Base-by-base conservation (phyloP, 2,113 vertebrate genomes). In the Mormyrus iriodes region DNA sequence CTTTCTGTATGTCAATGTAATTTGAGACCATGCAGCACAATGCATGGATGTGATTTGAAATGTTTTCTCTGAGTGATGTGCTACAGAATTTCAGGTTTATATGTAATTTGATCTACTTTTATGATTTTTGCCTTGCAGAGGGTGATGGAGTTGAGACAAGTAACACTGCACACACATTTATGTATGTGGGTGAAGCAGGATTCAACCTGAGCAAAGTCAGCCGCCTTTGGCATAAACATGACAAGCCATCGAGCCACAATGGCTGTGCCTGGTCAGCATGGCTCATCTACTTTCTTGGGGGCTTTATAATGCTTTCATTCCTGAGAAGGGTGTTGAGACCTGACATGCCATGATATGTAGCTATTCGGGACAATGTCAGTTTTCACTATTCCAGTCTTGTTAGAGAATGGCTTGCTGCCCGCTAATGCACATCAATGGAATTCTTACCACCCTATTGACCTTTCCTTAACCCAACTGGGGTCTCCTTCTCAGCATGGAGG, bases 361-460 rank as follows among this genome's bases (percentile, higher is more conserved):
- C 35, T 39, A 48, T 53, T 83, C 53, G 39, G 88, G 49, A 27
- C 69, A 87, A 82, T 82, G 89, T 90, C 46, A 82, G 89, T 2
- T 90, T 86, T 86, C 82, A 88, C 27, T 55, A 69, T 48, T 90
- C 73, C 19, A 49, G 48, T 88, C n/a, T 55, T 73, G 65, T 85
- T 52, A 84, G 44, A 42, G 79, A 88, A 88, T 90, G 83, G 65
- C 76, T 85, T 89, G 49, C 46, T 84, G 44, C 53, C 85, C 69
- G 76, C 6, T 1, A 61, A 19, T 19, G 4, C 24, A 73, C 52
- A 8, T 65, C 58, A 8, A 65, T 65, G 58, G 87, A 73, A 24
- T n/a, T 69, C 58, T 73, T 42, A 53, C 42, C 55, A 88, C 44
- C 53, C 31, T 61, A 61, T 87, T 65, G 27, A 19, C 17, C 86